Percentiles rank a stretch among this genome's conserved stretches.
Conservation (phyloP, 2,797 vertebrate genomes). For the Benthosema pterotum region DNA sequence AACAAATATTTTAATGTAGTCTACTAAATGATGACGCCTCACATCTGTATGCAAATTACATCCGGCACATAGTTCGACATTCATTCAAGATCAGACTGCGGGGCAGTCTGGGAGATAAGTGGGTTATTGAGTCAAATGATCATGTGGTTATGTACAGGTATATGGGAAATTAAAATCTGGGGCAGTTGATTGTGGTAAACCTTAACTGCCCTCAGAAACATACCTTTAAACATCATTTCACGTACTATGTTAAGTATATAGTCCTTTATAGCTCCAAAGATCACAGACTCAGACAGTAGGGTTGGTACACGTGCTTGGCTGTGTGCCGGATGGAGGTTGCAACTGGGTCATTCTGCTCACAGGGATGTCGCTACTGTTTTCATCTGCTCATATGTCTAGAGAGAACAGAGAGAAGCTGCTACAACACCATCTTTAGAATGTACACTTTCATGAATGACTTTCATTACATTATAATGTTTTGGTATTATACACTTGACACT, state of each 20-base stretch:
- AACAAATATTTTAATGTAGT: too few relatives aligned
- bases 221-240: background rate
- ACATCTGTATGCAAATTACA: too few relatives aligned
- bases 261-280: background rate
- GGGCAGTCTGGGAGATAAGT: too few relatives aligned
- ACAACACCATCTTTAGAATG: background rate
- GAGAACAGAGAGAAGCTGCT: slow-evolving; percentile 36
- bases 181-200: background rate
- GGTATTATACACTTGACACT: too few relatives aligned
- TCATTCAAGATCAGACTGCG: too few relatives aligned
- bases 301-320: slow-evolving; percentile 47
- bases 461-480: too few relatives aligned
- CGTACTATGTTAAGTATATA: background rate
- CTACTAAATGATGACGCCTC: too few relatives aligned
- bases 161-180: too few relatives aligned
- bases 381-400: slow-evolving; percentile 36
- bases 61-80: too few relatives aligned
- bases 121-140: too few relatives aligned
- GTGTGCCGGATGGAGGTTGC: slow-evolving; percentile 35
- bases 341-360: slow-evolving; percentile 18
- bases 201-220: background rate
- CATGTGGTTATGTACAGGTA: too few relatives aligned
- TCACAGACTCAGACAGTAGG: background rate
- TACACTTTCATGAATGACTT: too few relatives aligned
- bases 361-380: slow-evolving; percentile 38